These are phyloP conservation scores for human (Homo sapiens) DNA, from an alignment of 2,113 vertebrate genomes.

Conservation along the genomic window GRCh38 chr16:47068501-47069000, in stretches of 20 bases:
- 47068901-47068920: conserved; percentile 12
- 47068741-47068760: not conserved
- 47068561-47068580: no score
- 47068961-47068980: not conserved
- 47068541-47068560: no score
- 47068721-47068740: not conserved
- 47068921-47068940: not conserved
- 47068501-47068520: not conserved
- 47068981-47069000: not conserved
- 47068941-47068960: not conserved
- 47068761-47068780: not conserved
- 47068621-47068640: no score
- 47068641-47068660: no score
- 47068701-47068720: no score
- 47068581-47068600: no score
- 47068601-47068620: no score
- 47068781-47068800: not conserved
- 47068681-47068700: no score
- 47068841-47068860: not conserved
- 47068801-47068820: not conserved
- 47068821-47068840: not conserved
- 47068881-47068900: not conserved
- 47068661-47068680: no score
- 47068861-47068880: not conserved
- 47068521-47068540: no score